Base-by-base conservation (phyloP, 2,888 invertebrate species). In the Vanessa cardui region DNA sequence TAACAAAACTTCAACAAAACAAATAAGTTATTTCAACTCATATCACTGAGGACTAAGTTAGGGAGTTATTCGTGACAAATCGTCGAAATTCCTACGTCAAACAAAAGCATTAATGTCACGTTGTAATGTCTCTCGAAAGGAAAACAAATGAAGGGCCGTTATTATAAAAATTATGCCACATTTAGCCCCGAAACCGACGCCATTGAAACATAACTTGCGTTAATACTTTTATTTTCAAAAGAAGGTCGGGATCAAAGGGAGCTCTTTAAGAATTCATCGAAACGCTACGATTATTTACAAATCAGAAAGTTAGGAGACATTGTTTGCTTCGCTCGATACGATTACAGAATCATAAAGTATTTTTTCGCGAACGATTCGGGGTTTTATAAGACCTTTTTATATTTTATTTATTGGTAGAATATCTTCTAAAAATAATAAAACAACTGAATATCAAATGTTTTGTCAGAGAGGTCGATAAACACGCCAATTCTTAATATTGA, bases 161-260 rank as follows among this genome's bases (percentile, higher is more conserved):
- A 59, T 50, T 59, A 52, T 52, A 62, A 63, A 67, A 67, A 67
- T 50, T 58, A 59, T 63, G 45, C 45, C 20, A 46, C 54, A 58
- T 52, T 52, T 26, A 54, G 26, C 2, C 58, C 9, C 33, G n/a
- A 56, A 31, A 44, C 20, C 46, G 39, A 1, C 39, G 67, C 44
- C 52, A 52, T 59, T 52, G 46, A 46, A 67, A 63, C 39, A 45
- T 62, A 62, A 4, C 33, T 44, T 21, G 16, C 58, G 49, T 62
- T 59, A 56, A 26, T 26, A 8, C 18, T 31, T 56, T 56, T 56
- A 56, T 56, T 18, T 56, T 31, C 18, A 18, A 61, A 60, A 61
- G 47, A 60, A 61, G 47, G 61, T 59, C 59, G 21, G 9, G 45
- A 16, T 26, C 46, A 60, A 59, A 60, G 46, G 46, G 46, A 31